Evolutionary conservation across 2,888 invertebrate species (phyloP).

Genomic region (Spialia ferax): DNA sequence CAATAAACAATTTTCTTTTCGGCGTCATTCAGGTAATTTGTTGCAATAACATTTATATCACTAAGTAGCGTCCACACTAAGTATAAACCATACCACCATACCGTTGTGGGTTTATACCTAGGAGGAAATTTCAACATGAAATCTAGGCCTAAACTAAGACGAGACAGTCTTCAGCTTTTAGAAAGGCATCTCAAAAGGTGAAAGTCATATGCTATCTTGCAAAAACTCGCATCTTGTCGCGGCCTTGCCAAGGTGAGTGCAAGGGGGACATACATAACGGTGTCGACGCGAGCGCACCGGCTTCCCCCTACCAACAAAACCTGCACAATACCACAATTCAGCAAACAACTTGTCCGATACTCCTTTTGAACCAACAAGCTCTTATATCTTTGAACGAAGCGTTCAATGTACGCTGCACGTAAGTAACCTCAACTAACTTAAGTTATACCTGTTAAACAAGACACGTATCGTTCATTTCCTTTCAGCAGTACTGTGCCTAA

Average conservation of each 20-base stretch:
- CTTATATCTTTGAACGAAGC: slow-evolving; percentile 48
- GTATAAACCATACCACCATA: background rate
- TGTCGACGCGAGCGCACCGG: slow-evolving; percentile 62
- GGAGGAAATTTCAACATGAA: slow-evolving; percentile 21
- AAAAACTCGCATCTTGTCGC: slow-evolving; percentile 81
- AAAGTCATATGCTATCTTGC: slow-evolving; percentile 84
- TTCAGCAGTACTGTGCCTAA: slow-evolving; percentile 66
- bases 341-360: slow-evolving; percentile 39
- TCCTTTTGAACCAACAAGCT: background rate
- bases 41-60: background rate
- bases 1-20: background rate
- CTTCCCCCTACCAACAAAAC: slow-evolving; percentile 54
- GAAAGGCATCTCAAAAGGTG: slow-evolving; percentile 83
- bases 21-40: background rate
- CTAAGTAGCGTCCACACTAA: background rate
- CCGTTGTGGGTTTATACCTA: background rate
- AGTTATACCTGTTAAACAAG: slow-evolving; percentile 55
- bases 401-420: slow-evolving; percentile 51
- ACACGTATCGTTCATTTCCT: slow-evolving; percentile 77
- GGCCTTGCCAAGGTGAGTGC: slow-evolving; percentile 86
- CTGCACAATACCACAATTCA: slow-evolving; percentile 56
- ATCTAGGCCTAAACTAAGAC: slow-evolving; percentile 45
- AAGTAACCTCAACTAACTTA: slow-evolving; percentile 47
- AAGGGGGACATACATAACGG: slow-evolving; percentile 83
- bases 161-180: slow-evolving; percentile 66